phyloP scores from a whole-genome alignment of 2,797 vertebrate genomes.

The Pangasius krempfi region DNA sequence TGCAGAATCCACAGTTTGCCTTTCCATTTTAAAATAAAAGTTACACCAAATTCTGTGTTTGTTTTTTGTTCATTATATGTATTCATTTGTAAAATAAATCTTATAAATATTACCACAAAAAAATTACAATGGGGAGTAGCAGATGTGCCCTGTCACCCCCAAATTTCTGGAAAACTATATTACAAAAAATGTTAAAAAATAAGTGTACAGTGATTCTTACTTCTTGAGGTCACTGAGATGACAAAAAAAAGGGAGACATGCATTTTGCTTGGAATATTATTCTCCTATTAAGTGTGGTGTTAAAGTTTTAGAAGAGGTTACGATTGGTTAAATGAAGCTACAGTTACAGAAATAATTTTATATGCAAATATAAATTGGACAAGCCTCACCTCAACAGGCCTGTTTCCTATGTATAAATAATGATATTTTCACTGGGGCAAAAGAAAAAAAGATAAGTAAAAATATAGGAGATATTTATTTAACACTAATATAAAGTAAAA shows the following conservation, averaged over 20 bases:
- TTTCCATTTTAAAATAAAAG: conserved; percentile 21
- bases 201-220: conserved; percentile 38
- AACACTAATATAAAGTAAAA: conserved; percentile 55
- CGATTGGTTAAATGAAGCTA: conserved; percentile 47
- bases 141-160: neutral
- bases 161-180: conserved; percentile 26
- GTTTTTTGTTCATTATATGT: conserved; percentile 8
- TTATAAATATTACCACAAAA: conserved; percentile 23
- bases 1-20: conserved; percentile 40
- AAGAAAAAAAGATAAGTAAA: conserved; percentile 57
- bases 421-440: conserved; percentile 44
- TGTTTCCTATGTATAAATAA: conserved; percentile 39
- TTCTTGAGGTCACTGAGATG: conserved; percentile 40
- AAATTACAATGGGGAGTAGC: conserved; percentile 9
- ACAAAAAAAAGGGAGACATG: conserved; percentile 25
- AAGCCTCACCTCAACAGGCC: conserved; percentile 48
- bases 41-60: neutral
- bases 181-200: conserved; percentile 10
- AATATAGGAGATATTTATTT: conserved; percentile 60
- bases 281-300: conserved; percentile 20
- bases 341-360: conserved; percentile 50
- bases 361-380: conserved; percentile 45
- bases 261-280: conserved; percentile 34
- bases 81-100: conserved; percentile 31
- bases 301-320: conserved; percentile 38